Evolutionary conservation across 1,140 invertebrate species (phyloP).

Genomic region (Apis dorsata): DNA sequence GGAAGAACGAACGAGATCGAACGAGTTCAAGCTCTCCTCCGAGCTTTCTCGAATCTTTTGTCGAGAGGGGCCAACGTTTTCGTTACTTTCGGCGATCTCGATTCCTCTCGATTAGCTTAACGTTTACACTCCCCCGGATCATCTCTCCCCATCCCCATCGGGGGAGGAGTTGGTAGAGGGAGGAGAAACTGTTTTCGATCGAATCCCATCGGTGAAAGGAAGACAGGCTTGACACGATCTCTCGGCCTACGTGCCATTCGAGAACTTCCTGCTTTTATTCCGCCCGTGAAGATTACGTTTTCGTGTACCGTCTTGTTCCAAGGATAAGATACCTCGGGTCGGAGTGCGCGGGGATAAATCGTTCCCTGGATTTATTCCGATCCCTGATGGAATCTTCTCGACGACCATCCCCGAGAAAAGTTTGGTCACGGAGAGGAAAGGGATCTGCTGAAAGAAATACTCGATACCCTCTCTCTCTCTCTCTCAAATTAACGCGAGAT

Average conservation of each 20-base stretch:
- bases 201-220: constrained; percentile 27
- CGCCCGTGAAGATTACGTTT: constrained; percentile 35
- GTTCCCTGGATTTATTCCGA: neutral
- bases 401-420: constrained; percentile 3
- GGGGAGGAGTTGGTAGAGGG: neutral
- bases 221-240: constrained; percentile 27
- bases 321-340: neutral
- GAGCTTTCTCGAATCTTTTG: no score
- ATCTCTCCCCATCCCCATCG: neutral
- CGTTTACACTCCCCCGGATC: neutral
- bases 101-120: neutral
- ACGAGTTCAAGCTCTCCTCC: no score
- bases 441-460: no score
- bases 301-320: constrained; percentile 33
- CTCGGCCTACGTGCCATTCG: constrained; percentile 4
- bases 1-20: no score
- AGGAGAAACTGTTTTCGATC: neutral
- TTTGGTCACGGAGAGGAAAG: neutral
- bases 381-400: neutral
- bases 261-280: constrained; percentile 40
- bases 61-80: neutral
- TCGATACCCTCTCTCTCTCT: no score
- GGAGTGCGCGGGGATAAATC: constrained; percentile 3
- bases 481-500: no score
- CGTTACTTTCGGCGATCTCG: neutral